phyloP scores from a whole-genome alignment of 1,140 invertebrate species.

The Gonatopus flavifemur region DNA sequence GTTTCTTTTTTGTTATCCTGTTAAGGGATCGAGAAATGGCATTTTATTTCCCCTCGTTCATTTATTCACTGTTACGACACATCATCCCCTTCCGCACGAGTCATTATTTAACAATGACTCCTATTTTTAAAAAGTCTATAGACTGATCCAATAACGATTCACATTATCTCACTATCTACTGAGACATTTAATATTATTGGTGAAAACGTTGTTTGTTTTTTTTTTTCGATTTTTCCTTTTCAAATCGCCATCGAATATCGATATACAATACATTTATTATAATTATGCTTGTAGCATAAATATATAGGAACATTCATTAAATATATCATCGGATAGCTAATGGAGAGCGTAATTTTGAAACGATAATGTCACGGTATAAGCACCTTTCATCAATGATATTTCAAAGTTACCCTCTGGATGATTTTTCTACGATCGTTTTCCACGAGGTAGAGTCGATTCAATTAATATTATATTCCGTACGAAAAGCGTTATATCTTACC shows the following conservation, averaged over 20 bases:
- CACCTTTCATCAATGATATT: too few relatives aligned
- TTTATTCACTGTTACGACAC: constrained; percentile 7
- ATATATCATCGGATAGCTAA: constrained; percentile 46
- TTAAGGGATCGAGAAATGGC: too few relatives aligned
- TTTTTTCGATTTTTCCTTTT: too few relatives aligned
- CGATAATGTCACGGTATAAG: background rate
- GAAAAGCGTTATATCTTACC: too few relatives aligned
- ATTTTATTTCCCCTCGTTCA: constrained; percentile 5
- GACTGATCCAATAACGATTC: too few relatives aligned
- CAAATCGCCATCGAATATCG: constrained; percentile 56
- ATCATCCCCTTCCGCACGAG: constrained; percentile 6
- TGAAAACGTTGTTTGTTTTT: too few relatives aligned
- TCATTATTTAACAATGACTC: too few relatives aligned
- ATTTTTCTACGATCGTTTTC: too few relatives aligned
- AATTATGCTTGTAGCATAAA: constrained; percentile 56
- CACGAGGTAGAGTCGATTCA: background rate
- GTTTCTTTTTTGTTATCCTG: too few relatives aligned
- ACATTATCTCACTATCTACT: constrained; percentile 45
- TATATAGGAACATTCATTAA: constrained; percentile 61
- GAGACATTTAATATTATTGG: constrained; percentile 45
- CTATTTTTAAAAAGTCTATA: too few relatives aligned
- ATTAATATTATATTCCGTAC: background rate
- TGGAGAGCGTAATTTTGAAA: background rate
- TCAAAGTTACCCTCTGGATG: too few relatives aligned
- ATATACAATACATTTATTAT: constrained; percentile 54